These are phyloP conservation scores for Catocala nupta DNA, from an alignment of 2,888 invertebrate genomes.

Conservation along the genomic window DNA sequence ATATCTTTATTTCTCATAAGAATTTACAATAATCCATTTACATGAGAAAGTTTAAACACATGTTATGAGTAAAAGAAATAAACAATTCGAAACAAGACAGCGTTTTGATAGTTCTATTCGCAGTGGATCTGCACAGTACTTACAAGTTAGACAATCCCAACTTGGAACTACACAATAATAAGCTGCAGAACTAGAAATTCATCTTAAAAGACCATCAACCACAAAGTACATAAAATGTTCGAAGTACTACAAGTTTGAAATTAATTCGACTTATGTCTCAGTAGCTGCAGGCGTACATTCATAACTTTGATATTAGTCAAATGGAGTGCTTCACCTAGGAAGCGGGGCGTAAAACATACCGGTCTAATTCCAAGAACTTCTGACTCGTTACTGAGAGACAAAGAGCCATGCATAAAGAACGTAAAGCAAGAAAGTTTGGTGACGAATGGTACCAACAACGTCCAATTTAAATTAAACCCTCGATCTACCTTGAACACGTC, in stretches of 20 bases:
- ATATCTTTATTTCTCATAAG: too few relatives aligned
- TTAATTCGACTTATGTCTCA: constrained; percentile 47
- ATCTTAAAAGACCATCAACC: constrained; percentile 18
- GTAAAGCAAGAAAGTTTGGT: constrained; percentile 66
- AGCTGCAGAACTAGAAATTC: too few relatives aligned
- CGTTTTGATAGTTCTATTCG: too few relatives aligned
- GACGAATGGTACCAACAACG: constrained; percentile 48
- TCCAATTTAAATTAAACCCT: constrained; percentile 46
- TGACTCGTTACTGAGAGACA: constrained; percentile 73
- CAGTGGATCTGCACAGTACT: too few relatives aligned
- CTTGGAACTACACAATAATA: too few relatives aligned
- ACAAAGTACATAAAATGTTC: constrained; percentile 34
- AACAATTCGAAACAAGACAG: too few relatives aligned
- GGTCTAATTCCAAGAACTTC: constrained; percentile 67
- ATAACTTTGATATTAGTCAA: constrained; percentile 65
- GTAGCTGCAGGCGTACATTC: constrained; percentile 48
- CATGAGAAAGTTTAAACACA: too few relatives aligned
- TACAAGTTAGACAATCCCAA: too few relatives aligned
- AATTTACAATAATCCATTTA: too few relatives aligned
- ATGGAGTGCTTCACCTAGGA: constrained; percentile 47
- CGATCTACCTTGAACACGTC: not conserved
- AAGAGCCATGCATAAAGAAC: constrained; percentile 66
- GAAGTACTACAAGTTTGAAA: constrained; percentile 39
- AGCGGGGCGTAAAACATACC: constrained; percentile 37
- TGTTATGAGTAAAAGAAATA: too few relatives aligned